These are phyloP conservation scores for Neolamprologus sp. DNA, from an alignment of 2,113 vertebrate species.

Conservation along the genomic window DNA sequence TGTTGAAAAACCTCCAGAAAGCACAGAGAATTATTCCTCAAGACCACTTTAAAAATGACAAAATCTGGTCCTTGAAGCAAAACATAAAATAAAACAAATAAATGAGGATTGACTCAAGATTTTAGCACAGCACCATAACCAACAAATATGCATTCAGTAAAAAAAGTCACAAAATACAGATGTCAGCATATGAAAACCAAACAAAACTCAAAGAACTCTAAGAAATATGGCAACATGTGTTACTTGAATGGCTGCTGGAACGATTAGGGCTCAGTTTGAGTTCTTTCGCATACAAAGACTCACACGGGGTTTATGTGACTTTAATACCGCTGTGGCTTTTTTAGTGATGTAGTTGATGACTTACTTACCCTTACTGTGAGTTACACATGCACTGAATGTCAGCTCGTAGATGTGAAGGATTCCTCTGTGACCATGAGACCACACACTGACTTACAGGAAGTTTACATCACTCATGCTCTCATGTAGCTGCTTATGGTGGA, in stretches of 20 bases:
- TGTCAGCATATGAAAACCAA: background rate
- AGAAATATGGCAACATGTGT: background rate
- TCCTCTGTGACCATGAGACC: background rate
- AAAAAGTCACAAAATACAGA: background rate
- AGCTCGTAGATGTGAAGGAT: background rate
- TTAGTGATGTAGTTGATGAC: background rate
- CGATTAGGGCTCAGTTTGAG: background rate
- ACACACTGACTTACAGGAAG: background rate
- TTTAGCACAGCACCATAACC: background rate
- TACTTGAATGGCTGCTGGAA: background rate
- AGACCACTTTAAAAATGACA: background rate
- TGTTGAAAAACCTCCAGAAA: background rate
- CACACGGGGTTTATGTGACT: background rate
- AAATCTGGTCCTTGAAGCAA: background rate
- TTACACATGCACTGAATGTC: background rate
- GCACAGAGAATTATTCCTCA: accelerated
- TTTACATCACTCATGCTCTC: background rate
- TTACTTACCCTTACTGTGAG: slow-evolving; percentile 2
- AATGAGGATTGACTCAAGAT: background rate
- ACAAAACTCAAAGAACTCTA: background rate
- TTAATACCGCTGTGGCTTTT: background rate
- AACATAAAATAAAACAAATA: background rate
- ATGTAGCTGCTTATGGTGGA: background rate
- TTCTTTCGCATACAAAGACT: background rate
- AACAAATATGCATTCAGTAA: background rate